A percentile compares a stretch with the other conserved stretches of the same genome.
These are phyloP conservation scores for pig (Sus scrofa) DNA, from an alignment of 2,113 vertebrate species.

Conservation along the genomic window DNA sequence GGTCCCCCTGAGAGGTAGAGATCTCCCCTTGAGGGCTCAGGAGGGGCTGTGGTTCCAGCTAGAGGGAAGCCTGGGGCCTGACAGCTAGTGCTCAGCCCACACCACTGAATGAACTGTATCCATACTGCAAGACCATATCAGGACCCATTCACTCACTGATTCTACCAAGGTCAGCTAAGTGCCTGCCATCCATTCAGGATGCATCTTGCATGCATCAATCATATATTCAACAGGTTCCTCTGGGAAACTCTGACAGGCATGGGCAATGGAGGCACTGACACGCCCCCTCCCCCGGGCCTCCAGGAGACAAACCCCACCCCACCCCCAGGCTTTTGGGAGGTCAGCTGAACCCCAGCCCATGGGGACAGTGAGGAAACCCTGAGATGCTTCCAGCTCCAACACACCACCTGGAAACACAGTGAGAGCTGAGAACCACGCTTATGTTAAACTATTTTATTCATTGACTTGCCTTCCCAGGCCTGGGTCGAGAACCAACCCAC, in stretches of 20 bases:
- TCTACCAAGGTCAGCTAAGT: neutral
- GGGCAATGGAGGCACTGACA: neutral
- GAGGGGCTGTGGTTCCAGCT: neutral
- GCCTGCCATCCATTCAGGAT: neutral
- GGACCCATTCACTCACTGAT: neutral
- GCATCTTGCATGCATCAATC: neutral
- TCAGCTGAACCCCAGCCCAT: neutral
- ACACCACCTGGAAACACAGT: neutral
- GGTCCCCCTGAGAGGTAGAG: neutral
- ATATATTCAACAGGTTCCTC: neutral
- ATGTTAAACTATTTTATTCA: slow-evolving; percentile 68
- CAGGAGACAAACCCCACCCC: neutral
- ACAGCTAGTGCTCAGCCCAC: neutral
- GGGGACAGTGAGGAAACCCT: neutral
- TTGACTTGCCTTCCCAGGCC: slow-evolving; percentile 32
- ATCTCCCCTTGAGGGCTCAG: neutral
- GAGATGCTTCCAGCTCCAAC: neutral
- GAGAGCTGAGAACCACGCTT: neutral
- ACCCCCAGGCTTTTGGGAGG: neutral
- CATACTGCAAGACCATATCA: neutral
- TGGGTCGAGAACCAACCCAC: neutral
- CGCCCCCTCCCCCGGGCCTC: neutral
- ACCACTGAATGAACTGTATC: neutral
- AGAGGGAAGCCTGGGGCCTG: neutral
- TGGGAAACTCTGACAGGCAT: neutral